A percentile compares a stretch with the other conserved stretches of the same genome.
Evolutionary conservation across 35 echinoderm and acorn worm species (phyloP).

Genomic region (Apostichopus californicus): DNA sequence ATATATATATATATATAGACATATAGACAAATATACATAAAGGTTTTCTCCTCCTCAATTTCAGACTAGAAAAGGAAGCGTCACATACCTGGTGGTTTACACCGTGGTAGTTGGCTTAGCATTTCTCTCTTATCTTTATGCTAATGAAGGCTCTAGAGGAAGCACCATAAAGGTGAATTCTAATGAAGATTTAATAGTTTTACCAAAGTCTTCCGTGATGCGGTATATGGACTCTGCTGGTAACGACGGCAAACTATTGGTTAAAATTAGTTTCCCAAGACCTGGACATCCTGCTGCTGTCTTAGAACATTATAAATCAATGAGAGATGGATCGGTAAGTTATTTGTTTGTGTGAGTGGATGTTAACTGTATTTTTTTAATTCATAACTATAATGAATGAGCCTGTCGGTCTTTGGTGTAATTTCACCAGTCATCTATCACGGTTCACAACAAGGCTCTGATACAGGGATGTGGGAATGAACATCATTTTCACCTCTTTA

Average conservation of each 20-base stretch:
- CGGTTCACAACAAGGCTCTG: too few relatives aligned
- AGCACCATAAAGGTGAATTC: neutral
- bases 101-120: slow-evolving; percentile 26
- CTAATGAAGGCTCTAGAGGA: slow-evolving; percentile 2
- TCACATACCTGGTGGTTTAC: slow-evolving; percentile 30
- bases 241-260: slow-evolving; percentile 39
- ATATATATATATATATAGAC: too few relatives aligned
- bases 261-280: slow-evolving; percentile 40
- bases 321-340: slow-evolving; percentile 43
- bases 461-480: too few relatives aligned
- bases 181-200: slow-evolving; percentile 31
- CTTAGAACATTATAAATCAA: slow-evolving; percentile 50
- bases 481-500: too few relatives aligned
- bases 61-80: slow-evolving; percentile 15
- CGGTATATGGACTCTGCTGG: slow-evolving; percentile 38
- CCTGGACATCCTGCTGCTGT: slow-evolving; percentile 45
- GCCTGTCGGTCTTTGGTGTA: too few relatives aligned
- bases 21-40: too few relatives aligned
- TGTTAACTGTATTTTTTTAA: too few relatives aligned
- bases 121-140: slow-evolving; percentile 57
- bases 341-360: neutral
- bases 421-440: too few relatives aligned
- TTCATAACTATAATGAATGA: too few relatives aligned
- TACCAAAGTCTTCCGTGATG: slow-evolving; percentile 46
- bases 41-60: neutral